A percentile compares a stretch with the other conserved stretches of the same genome.
phyloP scores from a whole-genome alignment of 2,797 vertebrate genomes.

The Zalophus californianus region DNA sequence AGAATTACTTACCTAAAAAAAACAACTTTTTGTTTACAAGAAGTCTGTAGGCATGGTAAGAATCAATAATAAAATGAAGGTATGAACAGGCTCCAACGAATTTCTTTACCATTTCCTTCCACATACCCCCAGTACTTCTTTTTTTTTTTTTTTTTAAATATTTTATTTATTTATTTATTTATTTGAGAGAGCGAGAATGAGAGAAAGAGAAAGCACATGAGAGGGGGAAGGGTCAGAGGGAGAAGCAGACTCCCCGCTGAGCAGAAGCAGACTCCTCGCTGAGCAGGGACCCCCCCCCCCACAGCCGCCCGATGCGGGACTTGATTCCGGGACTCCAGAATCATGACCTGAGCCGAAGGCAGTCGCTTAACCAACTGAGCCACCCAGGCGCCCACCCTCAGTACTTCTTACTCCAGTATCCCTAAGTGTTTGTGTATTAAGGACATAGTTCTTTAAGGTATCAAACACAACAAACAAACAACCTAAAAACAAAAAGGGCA shows the following conservation, averaged over 20 bases:
- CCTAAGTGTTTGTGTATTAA: background rate
- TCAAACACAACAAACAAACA: background rate
- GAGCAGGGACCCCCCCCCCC: no score
- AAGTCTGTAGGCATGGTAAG: background rate
- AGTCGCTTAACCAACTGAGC: no score
- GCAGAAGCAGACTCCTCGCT: no score
- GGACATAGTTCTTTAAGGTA: background rate
- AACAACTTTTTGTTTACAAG: background rate
- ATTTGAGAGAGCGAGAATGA: no score
- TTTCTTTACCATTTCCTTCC: background rate
- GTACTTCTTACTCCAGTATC: background rate
- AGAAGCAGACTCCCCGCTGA: no score
- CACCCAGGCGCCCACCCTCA: background rate
- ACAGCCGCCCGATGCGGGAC: no score
- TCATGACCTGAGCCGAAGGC: no score
- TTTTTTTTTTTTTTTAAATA: no score
- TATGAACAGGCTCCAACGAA: background rate
- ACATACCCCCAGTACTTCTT: background rate
- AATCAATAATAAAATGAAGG: slow-evolving; percentile 11
- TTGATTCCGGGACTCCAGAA: no score
- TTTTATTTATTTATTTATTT: no score
- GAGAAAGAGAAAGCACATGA: no score
- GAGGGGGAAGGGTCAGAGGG: no score
- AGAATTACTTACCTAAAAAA: background rate
- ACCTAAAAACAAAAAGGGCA: background rate